These are phyloP conservation scores for Patella caerulea DNA, from an alignment of 2,888 invertebrate species.

Conservation along the genomic window DNA sequence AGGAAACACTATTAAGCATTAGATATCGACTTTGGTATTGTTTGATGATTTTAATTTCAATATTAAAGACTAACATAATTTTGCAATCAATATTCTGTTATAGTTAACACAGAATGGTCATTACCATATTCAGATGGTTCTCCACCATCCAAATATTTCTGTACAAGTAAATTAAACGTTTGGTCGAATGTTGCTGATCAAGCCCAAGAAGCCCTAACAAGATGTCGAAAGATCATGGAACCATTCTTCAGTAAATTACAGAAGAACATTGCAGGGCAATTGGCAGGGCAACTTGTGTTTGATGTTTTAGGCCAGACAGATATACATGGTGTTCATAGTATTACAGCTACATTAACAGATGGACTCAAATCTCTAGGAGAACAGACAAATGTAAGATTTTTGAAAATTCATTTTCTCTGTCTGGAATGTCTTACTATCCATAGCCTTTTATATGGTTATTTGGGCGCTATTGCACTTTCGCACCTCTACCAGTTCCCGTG, in stretches of 20 bases:
- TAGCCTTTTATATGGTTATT: too few relatives aligned
- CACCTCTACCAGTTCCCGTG: too few relatives aligned
- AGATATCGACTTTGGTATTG: too few relatives aligned
- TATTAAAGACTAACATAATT: too few relatives aligned
- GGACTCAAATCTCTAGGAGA: constrained; percentile 57
- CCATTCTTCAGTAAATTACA: constrained; percentile 65
- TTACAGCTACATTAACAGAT: constrained; percentile 56
- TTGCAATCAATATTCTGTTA: constrained; percentile 21
- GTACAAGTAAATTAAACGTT: constrained; percentile 62
- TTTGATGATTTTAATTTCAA: not conserved
- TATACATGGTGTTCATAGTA: constrained; percentile 56
- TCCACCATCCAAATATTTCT: constrained; percentile 65
- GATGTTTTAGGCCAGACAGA: constrained; percentile 65
- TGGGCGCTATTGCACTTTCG: too few relatives aligned
- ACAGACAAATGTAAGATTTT: constrained; percentile 52
- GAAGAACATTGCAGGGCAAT: constrained; percentile 62
- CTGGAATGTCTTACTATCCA: too few relatives aligned
- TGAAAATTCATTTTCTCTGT: not conserved
- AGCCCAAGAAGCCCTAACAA: constrained; percentile 59
- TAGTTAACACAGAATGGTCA: constrained; percentile 68
- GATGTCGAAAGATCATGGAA: constrained; percentile 50
- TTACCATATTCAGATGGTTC: constrained; percentile 51
- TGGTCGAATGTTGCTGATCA: constrained; percentile 68
- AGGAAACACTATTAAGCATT: too few relatives aligned
- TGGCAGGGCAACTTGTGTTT: constrained; percentile 67